Conservation (phyloP, 2,888 invertebrate species). For the Melanargia galathea region DNA sequence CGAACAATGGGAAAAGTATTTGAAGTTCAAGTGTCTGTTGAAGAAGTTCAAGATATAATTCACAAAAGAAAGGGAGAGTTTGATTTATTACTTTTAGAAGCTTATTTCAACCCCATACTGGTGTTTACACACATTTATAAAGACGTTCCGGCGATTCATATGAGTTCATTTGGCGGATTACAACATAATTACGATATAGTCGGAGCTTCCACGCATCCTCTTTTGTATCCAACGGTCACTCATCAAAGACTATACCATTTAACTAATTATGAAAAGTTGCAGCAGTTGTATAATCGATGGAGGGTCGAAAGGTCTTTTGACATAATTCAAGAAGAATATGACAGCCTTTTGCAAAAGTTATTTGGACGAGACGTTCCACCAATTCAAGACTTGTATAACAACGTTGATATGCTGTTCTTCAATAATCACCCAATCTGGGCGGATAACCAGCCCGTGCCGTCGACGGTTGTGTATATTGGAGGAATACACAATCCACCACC, state of each 20-base stretch:
- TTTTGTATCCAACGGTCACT: conserved; percentile 47
- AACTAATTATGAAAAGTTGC: conserved; percentile 47
- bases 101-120: conserved; percentile 41
- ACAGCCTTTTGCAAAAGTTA: conserved; percentile 41
- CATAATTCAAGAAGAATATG: conserved; percentile 28
- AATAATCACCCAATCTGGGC: conserved; percentile 64
- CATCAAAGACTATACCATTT: conserved; percentile 45
- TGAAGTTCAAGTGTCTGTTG: conserved; percentile 40
- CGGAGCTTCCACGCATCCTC: conserved; percentile 48
- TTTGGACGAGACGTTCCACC: conserved; percentile 48
- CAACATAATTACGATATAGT: conserved; percentile 39
- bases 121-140: conserved; percentile 50
- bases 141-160: conserved; percentile 51
- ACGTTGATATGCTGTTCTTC: conserved; percentile 62
- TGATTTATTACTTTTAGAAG: conserved; percentile 55
- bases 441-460: conserved; percentile 60
- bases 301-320: not conserved
- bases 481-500: conserved; percentile 61
- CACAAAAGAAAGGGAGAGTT: conserved; percentile 39
- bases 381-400: conserved; percentile 47
- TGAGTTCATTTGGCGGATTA: conserved; percentile 48
- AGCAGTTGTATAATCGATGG: conserved; percentile 39
- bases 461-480: conserved; percentile 63
- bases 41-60: conserved; percentile 46
- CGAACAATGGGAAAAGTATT: conserved; percentile 31